Evolutionary conservation across 2,113 vertebrate species (phyloP), one percentile per base, ranked within the genome.

Genomic region (Rhea pennata): DNA sequence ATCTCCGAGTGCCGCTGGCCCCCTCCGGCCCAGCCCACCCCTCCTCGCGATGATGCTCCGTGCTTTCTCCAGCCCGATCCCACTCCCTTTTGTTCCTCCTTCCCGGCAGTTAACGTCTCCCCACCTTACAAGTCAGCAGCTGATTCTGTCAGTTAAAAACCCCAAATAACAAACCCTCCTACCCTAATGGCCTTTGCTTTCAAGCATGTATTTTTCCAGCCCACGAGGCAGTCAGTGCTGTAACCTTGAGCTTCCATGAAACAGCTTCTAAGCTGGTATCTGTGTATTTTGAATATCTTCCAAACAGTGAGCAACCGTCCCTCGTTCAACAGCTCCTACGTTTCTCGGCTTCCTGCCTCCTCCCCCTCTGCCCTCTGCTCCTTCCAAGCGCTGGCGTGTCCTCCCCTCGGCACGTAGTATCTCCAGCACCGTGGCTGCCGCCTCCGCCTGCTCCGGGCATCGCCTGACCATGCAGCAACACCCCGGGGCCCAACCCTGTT

Each of bases 91-190:
- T 86, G 91, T 97, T 96, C 92, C 88, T 90, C 78, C 79, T 94
- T 95, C 82, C 90, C 75, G 78, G 86, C 84, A 88, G 96, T 95
- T 94, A 96, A 94, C 64, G 24, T 88, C 73, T 87, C 79, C 84
- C 83, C 94, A 96, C 92, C 91, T 97, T 94, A 97, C 91, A 96
- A 96, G 95, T 93, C 96, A 92, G 81, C 66, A 50, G 84, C 53
- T 46, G 75, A 92, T 97, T 96, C 93, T 96, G 78, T 81, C 94
- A 86, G 91, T 95, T 95, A 86, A 91, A 95, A 95, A 48, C 72
- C 90, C 92, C 93, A 90, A 95, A 96, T 95, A 96, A 96, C 79
- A 97, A 94, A 93, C 84, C 74, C 70, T 96, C 92, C 92, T 93
- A 91, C 82, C 79, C 93, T 71, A 56, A 95, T 83, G 95, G 89